A percentile compares a stretch with the other conserved stretches of the same genome.
Evolutionary conservation across 2,797 vertebrate genomes (phyloP).

Genomic region (Lemur catta): DNA sequence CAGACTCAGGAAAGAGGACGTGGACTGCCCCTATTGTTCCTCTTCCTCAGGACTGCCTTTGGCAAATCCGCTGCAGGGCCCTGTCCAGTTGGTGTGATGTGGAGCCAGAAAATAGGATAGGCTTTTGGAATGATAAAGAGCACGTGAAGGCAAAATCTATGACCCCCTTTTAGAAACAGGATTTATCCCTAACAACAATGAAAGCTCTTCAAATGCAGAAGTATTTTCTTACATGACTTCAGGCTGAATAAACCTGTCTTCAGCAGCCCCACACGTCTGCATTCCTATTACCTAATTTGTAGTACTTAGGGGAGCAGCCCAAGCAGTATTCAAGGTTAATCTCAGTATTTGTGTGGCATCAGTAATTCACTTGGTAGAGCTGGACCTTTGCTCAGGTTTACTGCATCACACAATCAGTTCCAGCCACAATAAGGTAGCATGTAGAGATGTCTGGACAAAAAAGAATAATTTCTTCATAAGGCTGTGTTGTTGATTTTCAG

Average conservation of each 20-base stretch:
- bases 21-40: fast-evolving
- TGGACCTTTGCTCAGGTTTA: not conserved
- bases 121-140: not conserved
- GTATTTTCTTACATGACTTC: not conserved
- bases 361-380: not conserved
- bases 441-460: not conserved
- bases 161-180: not conserved
- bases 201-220: not conserved
- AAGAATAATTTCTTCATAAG: not conserved
- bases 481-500: not conserved
- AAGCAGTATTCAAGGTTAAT: not conserved
- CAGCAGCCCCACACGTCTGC: not conserved
- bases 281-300: not conserved
- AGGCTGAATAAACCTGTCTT: not conserved
- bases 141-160: not conserved
- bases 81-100: not conserved
- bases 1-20: not conserved
- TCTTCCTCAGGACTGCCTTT: not conserved
- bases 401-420: not conserved
- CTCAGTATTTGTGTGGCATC: not conserved
- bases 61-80: not conserved
- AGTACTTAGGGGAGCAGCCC: not conserved
- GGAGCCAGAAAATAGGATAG: not conserved
- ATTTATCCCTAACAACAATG: not conserved
- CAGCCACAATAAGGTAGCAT: not conserved